Percentiles rank a stretch among this genome's conserved stretches.
These are phyloP conservation scores for Homalodisca vitripennis DNA, from an alignment of 1,140 invertebrate genomes.

Conservation along the genomic window DNA sequence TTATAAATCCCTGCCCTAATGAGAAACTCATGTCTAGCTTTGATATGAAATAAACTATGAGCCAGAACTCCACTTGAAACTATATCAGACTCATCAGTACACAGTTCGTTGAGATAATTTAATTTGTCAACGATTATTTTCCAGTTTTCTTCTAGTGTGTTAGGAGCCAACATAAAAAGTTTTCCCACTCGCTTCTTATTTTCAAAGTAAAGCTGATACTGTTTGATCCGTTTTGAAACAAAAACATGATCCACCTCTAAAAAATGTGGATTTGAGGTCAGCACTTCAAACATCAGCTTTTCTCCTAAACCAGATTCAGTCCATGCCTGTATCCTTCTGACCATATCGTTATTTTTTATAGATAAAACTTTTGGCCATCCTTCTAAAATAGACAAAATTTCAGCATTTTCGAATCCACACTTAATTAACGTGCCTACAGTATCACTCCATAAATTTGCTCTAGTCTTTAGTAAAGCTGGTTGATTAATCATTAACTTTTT, in stretches of 20 bases:
- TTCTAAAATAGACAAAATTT: too few species aligned
- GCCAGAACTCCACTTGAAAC: neutral
- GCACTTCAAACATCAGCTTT: too few species aligned
- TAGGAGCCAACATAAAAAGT: neutral
- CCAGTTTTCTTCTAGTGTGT: neutral
- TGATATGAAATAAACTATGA: neutral
- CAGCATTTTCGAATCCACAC: too few species aligned
- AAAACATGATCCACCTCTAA: neutral
- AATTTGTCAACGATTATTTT: neutral
- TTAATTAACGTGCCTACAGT: too few species aligned
- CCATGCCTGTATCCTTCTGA: too few species aligned
- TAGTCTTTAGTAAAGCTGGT: too few species aligned
- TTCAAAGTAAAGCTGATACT: neutral
- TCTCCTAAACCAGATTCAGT: too few species aligned
- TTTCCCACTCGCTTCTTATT: conserved; percentile 6
- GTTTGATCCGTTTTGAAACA: neutral
- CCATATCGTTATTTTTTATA: too few species aligned
- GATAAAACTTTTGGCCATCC: too few species aligned
- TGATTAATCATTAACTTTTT: too few species aligned
- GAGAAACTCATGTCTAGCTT: conserved; percentile 8
- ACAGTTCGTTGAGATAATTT: conserved; percentile 8
- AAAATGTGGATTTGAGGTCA: neutral
- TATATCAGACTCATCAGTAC: neutral
- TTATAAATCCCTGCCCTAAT: conserved; percentile 8
- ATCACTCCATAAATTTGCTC: too few species aligned